These are phyloP conservation scores for Cylindroiulus punctatus DNA, from an alignment of 2,888 invertebrate species.

Conservation along the genomic window DNA sequence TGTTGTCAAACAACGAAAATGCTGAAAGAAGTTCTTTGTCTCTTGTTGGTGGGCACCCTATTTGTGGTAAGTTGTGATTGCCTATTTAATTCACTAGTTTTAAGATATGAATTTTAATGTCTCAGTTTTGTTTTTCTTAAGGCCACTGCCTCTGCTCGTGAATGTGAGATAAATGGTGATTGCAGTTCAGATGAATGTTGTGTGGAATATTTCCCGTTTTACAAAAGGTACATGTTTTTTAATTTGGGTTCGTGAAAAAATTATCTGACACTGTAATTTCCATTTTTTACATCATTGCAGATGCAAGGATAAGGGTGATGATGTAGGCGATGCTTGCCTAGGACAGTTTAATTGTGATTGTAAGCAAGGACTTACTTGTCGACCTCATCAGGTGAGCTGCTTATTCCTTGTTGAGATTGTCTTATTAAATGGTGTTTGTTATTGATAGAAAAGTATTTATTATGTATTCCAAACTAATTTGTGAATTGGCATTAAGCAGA, in stretches of 20 bases:
- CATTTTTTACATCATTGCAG: conserved; percentile 13
- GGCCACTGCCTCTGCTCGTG: background rate
- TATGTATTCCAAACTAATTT: background rate
- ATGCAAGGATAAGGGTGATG: conserved; percentile 51
- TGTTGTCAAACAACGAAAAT: background rate
- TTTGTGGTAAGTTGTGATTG: background rate
- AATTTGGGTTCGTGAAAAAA: background rate
- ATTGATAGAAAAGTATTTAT: too few relatives aligned
- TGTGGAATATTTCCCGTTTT: conserved; percentile 51
- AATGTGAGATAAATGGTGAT: background rate
- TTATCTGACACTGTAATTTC: background rate
- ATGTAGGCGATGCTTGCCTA: conserved; percentile 41
- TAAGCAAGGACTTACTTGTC: conserved; percentile 33
- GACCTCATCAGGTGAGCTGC: conserved; percentile 26
- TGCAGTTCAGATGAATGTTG: conserved; percentile 52
- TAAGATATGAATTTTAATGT: background rate
- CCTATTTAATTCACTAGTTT: background rate
- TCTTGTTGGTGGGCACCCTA: background rate
- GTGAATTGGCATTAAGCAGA: too few relatives aligned
- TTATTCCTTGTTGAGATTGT: background rate
- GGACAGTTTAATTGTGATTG: conserved; percentile 54
- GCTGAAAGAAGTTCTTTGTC: conserved; percentile 24
- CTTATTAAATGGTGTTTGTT: too few relatives aligned
- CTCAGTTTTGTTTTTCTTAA: background rate
- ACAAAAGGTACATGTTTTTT: conserved; percentile 49